Conservation (phyloP, 2,113 vertebrate genomes). For the Meleagris gallopavo region DNA sequence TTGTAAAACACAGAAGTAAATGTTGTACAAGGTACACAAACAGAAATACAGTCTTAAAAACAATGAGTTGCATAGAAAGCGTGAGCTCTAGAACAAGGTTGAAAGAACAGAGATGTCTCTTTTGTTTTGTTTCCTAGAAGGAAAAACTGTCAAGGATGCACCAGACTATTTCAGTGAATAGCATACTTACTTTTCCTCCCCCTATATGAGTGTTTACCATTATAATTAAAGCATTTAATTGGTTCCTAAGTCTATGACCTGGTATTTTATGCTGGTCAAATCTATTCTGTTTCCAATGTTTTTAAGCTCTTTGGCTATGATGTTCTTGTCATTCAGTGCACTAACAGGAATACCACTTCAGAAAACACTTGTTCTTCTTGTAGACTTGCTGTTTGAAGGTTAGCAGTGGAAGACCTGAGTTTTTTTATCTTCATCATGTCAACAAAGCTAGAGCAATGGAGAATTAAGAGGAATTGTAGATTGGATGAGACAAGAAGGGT, state of each 20-base stretch:
- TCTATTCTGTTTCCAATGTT: neutral
- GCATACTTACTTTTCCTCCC: neutral
- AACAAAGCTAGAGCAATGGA: neutral
- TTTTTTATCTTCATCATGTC: neutral
- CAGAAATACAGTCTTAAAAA: neutral
- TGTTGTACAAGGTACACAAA: neutral
- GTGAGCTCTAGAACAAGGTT: neutral
- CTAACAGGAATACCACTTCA: neutral
- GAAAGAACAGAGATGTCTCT: neutral
- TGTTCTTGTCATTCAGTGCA: neutral
- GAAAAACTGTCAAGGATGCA: neutral
- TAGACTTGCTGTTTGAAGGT: neutral
- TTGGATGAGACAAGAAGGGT: neutral
- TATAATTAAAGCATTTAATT: neutral
- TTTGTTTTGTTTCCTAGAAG: neutral
- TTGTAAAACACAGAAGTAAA: neutral
- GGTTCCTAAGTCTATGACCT: neutral
- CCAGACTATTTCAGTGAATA: neutral
- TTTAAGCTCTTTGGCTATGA: neutral
- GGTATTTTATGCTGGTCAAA: neutral
- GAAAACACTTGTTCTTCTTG: neutral
- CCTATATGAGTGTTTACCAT: neutral
- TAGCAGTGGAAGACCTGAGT: neutral
- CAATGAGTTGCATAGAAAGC: neutral
- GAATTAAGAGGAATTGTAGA: neutral